A percentile compares a stretch with the other conserved stretches of the same genome.
phyloP scores from a whole-genome alignment of 2,113 vertebrate genomes.

The Mormoops blainvillei region DNA sequence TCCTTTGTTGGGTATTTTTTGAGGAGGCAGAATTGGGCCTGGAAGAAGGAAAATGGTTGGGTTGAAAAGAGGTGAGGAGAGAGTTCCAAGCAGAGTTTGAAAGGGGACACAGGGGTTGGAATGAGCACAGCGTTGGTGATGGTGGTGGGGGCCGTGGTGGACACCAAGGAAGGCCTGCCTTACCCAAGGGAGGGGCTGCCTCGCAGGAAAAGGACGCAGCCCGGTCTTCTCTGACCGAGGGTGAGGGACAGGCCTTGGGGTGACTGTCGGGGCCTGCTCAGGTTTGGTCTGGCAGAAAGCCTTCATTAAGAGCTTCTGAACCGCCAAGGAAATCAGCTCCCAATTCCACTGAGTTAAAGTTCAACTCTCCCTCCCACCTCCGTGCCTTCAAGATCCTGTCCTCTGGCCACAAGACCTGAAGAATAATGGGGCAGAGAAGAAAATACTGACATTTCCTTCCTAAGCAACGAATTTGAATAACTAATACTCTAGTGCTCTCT shows the following conservation, averaged over 20 bases:
- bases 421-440: background rate
- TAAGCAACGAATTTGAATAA: background rate
- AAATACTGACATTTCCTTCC: background rate
- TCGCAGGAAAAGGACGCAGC: background rate
- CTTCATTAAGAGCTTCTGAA: conserved; percentile 21
- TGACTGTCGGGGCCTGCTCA: background rate
- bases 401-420: background rate
- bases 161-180: background rate
- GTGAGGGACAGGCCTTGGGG: background rate
- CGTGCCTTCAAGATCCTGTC: background rate
- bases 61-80: background rate
- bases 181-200: background rate
- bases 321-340: conserved; percentile 16
- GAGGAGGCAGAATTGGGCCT: background rate
- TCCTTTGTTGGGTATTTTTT: background rate
- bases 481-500: background rate
- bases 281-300: background rate
- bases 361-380: background rate
- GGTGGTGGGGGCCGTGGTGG: rapidly evolving
- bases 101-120: background rate
- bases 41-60: background rate
- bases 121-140: rapidly evolving
- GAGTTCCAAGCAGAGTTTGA: background rate
- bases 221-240: background rate
- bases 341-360: conserved; percentile 40